Percentiles rank a stretch among this genome's conserved stretches.
Evolutionary conservation across 2,888 invertebrate genomes (phyloP).

Genomic region (Nomada ruficornis): DNA sequence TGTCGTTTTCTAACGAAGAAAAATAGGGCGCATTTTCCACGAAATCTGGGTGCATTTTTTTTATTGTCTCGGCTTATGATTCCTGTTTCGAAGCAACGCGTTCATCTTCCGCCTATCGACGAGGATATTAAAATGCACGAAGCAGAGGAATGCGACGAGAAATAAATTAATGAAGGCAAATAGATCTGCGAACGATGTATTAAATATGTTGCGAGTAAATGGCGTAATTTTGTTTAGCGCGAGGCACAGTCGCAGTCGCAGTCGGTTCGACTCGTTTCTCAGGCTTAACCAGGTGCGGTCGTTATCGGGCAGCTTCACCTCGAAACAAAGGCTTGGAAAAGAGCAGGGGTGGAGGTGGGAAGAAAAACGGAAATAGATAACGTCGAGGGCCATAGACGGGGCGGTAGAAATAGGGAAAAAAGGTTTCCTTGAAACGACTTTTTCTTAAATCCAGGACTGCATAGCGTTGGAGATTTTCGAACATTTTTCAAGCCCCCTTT

Average conservation of each 20-base stretch:
- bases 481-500: conserved; percentile 41
- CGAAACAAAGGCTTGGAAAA: conserved; percentile 62
- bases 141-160: not conserved
- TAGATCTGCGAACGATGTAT: conserved; percentile 8
- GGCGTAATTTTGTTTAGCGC: conserved; percentile 62
- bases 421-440: conserved; percentile 49
- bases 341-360: conserved; percentile 44
- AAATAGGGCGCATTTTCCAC: too few species aligned
- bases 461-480: conserved; percentile 29
- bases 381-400: conserved; percentile 50
- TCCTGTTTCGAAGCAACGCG: not conserved
- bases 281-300: conserved; percentile 53
- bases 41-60: too few species aligned
- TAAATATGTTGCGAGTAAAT: conserved; percentile 46
- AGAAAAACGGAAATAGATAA: conserved; percentile 49
- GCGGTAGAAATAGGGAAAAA: conserved; percentile 40
- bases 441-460: conserved; percentile 21
- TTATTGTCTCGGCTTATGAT: not conserved
- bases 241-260: conserved; percentile 3
- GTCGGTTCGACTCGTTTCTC: conserved; percentile 52
- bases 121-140: conserved; percentile 2
- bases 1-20: not conserved
- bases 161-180: conserved; percentile 37
- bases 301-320: conserved; percentile 61
- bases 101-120: conserved; percentile 13